Evolutionary conservation across 1,140 invertebrate genomes (phyloP).

Genomic region (Drosophila sproati): DNA sequence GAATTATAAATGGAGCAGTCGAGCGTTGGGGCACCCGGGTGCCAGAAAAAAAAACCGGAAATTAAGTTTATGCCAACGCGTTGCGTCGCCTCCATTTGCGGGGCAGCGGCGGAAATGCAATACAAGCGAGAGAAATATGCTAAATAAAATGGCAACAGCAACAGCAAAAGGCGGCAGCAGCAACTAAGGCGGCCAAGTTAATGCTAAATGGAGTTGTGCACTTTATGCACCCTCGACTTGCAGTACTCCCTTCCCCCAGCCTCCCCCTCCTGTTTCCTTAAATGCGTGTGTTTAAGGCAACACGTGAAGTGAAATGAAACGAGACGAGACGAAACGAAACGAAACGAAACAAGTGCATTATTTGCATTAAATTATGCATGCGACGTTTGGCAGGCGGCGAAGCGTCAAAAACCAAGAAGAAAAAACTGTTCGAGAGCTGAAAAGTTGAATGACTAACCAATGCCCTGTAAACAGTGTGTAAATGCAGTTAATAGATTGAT

Average conservation of each 20-base stretch:
- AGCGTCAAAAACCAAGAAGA: conserved; percentile 44
- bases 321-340: conserved; percentile 67
- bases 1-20: conserved; percentile 72
- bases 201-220: conserved; percentile 76
- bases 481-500: too few relatives aligned
- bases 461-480: conserved; percentile 9
- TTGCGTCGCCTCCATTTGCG: conserved; percentile 41
- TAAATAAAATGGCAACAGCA: conserved; percentile 72
- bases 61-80: conserved; percentile 72
- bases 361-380: conserved; percentile 83
- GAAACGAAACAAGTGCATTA: conserved; percentile 83
- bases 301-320: conserved; percentile 80
- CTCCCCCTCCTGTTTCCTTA: background rate
- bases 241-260: background rate
- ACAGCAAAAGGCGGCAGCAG: conserved; percentile 32
- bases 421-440: conserved; percentile 9
- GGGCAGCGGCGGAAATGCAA: conserved; percentile 56
- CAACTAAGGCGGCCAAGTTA: conserved; percentile 56
- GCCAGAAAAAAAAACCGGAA: conserved; percentile 43
- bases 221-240: conserved; percentile 32
- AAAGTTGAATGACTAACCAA: background rate
- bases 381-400: conserved; percentile 51
- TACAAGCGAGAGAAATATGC: conserved; percentile 70
- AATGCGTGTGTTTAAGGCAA: conserved; percentile 61
- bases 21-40: conserved; percentile 10